A percentile compares a stretch with the other conserved stretches of the same genome.
phyloP scores from a whole-genome alignment of 2,113 vertebrate species.

The Barbus barbus region DNA sequence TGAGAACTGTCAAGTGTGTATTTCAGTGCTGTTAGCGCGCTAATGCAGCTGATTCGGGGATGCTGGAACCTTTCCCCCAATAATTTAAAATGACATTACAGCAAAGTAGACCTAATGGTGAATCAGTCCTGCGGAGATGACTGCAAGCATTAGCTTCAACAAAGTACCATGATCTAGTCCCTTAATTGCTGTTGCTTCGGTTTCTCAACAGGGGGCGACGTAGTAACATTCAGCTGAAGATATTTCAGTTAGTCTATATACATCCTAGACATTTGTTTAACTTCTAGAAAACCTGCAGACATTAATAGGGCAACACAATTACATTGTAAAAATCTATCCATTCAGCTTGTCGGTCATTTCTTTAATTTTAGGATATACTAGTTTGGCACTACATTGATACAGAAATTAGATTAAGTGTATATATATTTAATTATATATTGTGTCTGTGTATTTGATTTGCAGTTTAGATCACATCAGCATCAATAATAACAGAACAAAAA shows the following conservation, averaged over 20 bases:
- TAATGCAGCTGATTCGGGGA: constrained; percentile 21
- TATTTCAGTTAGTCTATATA: not conserved
- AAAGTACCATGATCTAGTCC: not conserved
- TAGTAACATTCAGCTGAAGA: constrained; percentile 34
- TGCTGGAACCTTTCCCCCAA: constrained; percentile 24
- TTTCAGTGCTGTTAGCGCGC: constrained; percentile 35
- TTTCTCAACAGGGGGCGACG: constrained; percentile 51
- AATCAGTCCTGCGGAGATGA: constrained; percentile 12
- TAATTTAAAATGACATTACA: constrained; percentile 39
- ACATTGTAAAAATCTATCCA: not conserved
- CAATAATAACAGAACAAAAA: not conserved
- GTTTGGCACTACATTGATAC: too few relatives aligned
- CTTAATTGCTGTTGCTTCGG: not conserved
- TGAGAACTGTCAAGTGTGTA: constrained; percentile 31
- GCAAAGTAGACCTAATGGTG: constrained; percentile 16
- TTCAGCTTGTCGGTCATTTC: not conserved
- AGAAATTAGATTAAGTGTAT: too few relatives aligned
- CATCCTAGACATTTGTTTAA: not conserved
- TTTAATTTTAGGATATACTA: not conserved
- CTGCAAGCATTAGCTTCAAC: not conserved
- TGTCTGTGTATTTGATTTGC: not conserved
- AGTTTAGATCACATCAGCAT: not conserved
- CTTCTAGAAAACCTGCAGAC: not conserved
- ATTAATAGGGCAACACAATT: not conserved
- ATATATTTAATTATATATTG: not conserved